Evolutionary conservation across 2,797 vertebrate species (phyloP).

Genomic region (Pangasius djambal): DNA sequence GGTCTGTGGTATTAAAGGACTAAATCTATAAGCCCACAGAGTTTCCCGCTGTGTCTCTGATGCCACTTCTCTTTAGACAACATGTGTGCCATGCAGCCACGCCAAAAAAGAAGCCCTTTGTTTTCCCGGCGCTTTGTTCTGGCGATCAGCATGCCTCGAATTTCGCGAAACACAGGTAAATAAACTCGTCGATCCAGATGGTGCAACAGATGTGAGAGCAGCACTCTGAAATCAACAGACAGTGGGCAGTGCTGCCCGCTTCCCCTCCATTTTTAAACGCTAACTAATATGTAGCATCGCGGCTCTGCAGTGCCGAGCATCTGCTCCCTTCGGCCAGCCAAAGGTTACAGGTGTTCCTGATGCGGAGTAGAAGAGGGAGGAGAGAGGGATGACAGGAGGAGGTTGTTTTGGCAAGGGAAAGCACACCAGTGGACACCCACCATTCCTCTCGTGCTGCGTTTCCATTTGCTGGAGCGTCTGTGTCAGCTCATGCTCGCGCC

Average conservation of each 20-base stretch:
- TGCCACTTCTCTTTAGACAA: slow-evolving; percentile 99
- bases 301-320: slow-evolving; percentile 87
- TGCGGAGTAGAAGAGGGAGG: slow-evolving; percentile 79
- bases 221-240: slow-evolving; percentile 91
- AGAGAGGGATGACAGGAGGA: slow-evolving; percentile 37
- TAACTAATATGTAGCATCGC: slow-evolving; percentile 91
- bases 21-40: slow-evolving; percentile 89
- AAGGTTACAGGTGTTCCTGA: slow-evolving; percentile 94
- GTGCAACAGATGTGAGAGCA: slow-evolving; percentile 99
- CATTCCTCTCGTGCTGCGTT: slow-evolving; percentile 87
- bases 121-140: slow-evolving; percentile 94
- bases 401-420: slow-evolving; percentile 70
- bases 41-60: slow-evolving; percentile 98
- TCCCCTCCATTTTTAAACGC: slow-evolving; percentile 81
- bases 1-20: slow-evolving; percentile 94
- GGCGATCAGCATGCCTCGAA: slow-evolving; percentile 90
- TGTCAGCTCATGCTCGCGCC: slow-evolving; percentile 85
- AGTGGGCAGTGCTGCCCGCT: slow-evolving; percentile 80
- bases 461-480: slow-evolving; percentile 88
- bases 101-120: slow-evolving; percentile 98
- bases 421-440: slow-evolving; percentile 81
- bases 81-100: slow-evolving; percentile 93
- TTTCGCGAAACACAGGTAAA: slow-evolving; percentile 98
- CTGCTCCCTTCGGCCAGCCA: slow-evolving; percentile 91
- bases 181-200: slow-evolving; percentile 98